A percentile compares a stretch with the other conserved stretches of the same genome.
phyloP scores from a whole-genome alignment of 2,888 invertebrate genomes.

The Lycaena phlaeas region DNA sequence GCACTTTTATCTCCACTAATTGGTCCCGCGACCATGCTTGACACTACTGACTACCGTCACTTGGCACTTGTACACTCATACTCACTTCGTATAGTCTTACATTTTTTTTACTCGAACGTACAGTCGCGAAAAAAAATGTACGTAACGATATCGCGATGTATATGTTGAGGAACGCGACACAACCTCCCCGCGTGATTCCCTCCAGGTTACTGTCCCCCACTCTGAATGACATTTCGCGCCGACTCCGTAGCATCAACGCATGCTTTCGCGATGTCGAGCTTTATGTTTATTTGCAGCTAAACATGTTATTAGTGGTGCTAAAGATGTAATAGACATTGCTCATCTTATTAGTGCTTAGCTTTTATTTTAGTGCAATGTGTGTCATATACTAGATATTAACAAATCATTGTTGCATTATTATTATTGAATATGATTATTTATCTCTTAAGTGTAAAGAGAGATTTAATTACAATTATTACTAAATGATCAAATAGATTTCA shows the following conservation, averaged over 20 bases:
- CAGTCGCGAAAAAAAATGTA: slow-evolving; percentile 29
- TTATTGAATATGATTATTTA: too few relatives aligned
- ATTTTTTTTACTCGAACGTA: slow-evolving; percentile 10
- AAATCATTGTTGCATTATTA: too few relatives aligned
- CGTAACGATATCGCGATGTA: slow-evolving; percentile 50
- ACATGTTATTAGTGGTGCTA: slow-evolving; percentile 13
- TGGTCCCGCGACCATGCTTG: slow-evolving; percentile 59
- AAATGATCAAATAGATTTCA: too few relatives aligned
- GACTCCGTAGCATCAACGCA: slow-evolving; percentile 55
- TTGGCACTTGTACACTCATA: slow-evolving; percentile 35
- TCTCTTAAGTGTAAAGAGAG: too few relatives aligned
- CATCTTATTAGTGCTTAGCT: background rate
- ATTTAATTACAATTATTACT: too few relatives aligned
- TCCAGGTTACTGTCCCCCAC: slow-evolving; percentile 63
- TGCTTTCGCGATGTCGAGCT: slow-evolving; percentile 43
- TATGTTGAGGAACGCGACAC: slow-evolving; percentile 40
- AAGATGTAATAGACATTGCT: background rate
- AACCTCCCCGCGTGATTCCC: slow-evolving; percentile 43
- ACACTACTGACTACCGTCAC: slow-evolving; percentile 48
- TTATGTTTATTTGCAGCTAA: slow-evolving; percentile 28
- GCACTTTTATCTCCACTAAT: slow-evolving; percentile 56
- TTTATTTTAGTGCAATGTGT: too few relatives aligned
- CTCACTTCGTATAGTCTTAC: background rate
- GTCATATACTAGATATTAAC: too few relatives aligned
- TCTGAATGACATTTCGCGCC: slow-evolving; percentile 61